phyloP scores from a whole-genome alignment of 2,113 vertebrate species.

The Corvus moneduloides region DNA sequence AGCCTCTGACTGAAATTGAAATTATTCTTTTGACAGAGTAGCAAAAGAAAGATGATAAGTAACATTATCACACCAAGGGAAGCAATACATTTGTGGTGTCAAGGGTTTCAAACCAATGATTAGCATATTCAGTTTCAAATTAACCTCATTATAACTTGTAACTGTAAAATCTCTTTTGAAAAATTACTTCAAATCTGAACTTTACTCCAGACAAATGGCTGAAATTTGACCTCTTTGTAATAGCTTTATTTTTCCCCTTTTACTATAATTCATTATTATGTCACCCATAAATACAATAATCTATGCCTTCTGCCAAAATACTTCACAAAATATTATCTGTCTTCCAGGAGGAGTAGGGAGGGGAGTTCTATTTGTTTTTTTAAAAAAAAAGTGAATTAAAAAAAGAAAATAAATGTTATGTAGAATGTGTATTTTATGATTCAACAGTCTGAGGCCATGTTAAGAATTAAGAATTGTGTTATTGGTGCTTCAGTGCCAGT shows the following conservation, averaged over 20 bases:
- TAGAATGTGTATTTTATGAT: background rate
- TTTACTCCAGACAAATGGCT: background rate
- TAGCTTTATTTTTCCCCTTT: conserved; percentile 8
- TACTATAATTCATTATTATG: conserved; percentile 18
- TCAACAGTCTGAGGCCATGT: background rate
- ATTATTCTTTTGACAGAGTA: background rate
- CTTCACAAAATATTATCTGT: background rate
- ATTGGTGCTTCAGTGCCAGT: background rate
- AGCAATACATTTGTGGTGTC: background rate
- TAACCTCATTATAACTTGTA: background rate
- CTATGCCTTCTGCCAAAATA: conserved; percentile 38
- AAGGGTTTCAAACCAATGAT: background rate
- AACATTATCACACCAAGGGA: background rate
- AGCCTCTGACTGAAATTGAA: background rate
- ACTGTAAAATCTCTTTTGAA: background rate
- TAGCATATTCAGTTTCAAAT: conserved; percentile 13
- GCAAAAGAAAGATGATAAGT: background rate
- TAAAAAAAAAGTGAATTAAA: background rate
- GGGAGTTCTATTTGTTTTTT: background rate
- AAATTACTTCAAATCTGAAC: conserved; percentile 23
- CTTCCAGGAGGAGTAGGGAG: background rate
- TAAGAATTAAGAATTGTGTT: background rate
- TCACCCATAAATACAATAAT: conserved; percentile 31
- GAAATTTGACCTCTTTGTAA: conserved; percentile 46
- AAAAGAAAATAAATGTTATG: background rate